Evolutionary conservation across 2,113 vertebrate species (phyloP).

Genomic region (Anguilla rostrata): DNA sequence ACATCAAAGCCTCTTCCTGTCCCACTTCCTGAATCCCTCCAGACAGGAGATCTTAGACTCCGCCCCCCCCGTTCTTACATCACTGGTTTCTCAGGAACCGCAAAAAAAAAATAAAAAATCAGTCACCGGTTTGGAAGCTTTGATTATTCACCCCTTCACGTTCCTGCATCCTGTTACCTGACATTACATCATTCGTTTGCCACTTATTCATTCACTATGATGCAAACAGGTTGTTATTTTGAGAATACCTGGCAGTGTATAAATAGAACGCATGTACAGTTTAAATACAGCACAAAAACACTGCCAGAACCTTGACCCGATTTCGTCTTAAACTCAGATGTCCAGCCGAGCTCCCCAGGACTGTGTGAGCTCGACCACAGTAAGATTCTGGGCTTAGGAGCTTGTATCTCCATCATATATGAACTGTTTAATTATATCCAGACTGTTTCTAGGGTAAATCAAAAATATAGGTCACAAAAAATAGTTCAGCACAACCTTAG

Average conservation of each 20-base stretch:
- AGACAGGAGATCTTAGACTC: background rate
- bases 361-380: too few relatives aligned
- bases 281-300: background rate
- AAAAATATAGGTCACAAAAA: too few relatives aligned
- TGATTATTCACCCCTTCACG: too few relatives aligned
- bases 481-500: too few relatives aligned
- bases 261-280: background rate
- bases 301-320: conserved; percentile 31
- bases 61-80: background rate
- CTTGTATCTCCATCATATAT: too few relatives aligned
- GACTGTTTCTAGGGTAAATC: background rate
- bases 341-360: background rate
- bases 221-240: background rate
- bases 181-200: background rate
- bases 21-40: background rate
- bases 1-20: background rate
- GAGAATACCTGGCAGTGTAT: background rate
- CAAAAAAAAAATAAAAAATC: background rate
- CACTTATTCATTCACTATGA: background rate
- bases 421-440: background rate
- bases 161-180: too few relatives aligned
- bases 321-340: conserved; percentile 22
- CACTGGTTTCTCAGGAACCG: background rate
- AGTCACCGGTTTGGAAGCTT: background rate
- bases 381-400: too few relatives aligned